Evolutionary conservation across 2,888 invertebrate species (phyloP).

Genomic region (Willowsia nigromaculata): DNA sequence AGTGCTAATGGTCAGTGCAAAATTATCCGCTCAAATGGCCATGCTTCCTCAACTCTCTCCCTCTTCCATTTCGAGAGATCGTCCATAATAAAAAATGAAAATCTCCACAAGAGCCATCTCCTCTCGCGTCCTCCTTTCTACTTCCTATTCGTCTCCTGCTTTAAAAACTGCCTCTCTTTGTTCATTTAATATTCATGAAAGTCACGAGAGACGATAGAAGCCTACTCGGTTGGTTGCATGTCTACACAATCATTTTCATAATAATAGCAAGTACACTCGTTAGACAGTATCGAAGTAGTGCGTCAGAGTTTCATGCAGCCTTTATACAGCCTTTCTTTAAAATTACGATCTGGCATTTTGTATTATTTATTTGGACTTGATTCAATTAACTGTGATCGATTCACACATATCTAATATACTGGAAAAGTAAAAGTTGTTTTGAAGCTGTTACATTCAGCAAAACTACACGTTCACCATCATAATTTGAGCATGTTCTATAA

Average conservation of each 20-base stretch:
- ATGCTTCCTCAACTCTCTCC: too few species aligned
- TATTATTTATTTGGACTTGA: too few species aligned
- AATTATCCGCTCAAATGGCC: background rate
- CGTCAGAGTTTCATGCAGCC: too few species aligned
- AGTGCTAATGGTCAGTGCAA: background rate
- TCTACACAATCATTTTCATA: conserved; percentile 3
- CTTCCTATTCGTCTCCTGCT: background rate
- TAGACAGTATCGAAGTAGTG: too few species aligned
- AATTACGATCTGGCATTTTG: too few species aligned
- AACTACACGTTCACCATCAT: too few species aligned
- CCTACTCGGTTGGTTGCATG: background rate
- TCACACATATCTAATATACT: too few species aligned
- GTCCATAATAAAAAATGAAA: background rate
- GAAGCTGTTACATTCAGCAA: too few species aligned
- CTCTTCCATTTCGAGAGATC: background rate
- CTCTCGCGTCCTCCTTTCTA: background rate
- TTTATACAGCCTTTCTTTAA: too few species aligned
- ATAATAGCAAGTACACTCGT: background rate
- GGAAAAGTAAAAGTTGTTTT: too few species aligned
- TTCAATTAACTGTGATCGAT: too few species aligned
- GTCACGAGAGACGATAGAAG: background rate
- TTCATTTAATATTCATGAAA: conserved; percentile 26
- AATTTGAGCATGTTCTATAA: too few species aligned
- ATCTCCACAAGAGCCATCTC: background rate
- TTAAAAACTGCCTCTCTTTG: background rate